Evolutionary conservation across 2,888 invertebrate species (phyloP).

Genomic region (Odontocolon sp.): DNA sequence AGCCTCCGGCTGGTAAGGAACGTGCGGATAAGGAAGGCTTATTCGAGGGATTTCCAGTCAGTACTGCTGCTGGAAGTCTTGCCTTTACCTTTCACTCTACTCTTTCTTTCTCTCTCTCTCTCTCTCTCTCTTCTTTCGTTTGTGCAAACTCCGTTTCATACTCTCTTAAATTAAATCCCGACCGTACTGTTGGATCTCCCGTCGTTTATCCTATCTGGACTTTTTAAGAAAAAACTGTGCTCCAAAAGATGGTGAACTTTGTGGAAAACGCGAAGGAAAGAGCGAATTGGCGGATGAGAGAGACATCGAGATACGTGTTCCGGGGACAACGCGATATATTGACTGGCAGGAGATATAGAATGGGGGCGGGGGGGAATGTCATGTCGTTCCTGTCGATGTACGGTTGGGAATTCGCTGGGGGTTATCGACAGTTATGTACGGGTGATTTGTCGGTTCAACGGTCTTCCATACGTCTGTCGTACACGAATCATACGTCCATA

Average conservation of each 20-base stretch:
- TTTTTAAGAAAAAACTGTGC: conserved; percentile 11
- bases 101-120: conserved; percentile 15
- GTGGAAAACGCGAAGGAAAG: conserved; percentile 1
- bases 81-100: conserved; percentile 55
- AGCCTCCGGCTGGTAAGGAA: neutral
- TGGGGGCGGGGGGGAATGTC: neutral
- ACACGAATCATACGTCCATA: neutral
- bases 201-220: neutral
- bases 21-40: conserved; percentile 56
- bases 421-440: conserved; percentile 54
- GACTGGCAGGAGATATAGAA: conserved; percentile 19
- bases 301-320: conserved; percentile 4
- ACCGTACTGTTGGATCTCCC: conserved; percentile 13
- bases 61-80: neutral
- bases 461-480: conserved; percentile 35
- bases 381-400: conserved; percentile 39
- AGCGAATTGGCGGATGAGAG: neutral
- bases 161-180: conserved; percentile 65
- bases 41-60: conserved; percentile 56
- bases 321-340: conserved; percentile 30
- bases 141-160: conserved; percentile 53
- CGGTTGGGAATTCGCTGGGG: conserved; percentile 10
- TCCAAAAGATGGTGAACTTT: neutral
- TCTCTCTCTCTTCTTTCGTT: conserved; percentile 42
- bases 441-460: conserved; percentile 55